Conservation (phyloP, 2,113 vertebrate genomes). For the Hoplias malabaricus region DNA sequence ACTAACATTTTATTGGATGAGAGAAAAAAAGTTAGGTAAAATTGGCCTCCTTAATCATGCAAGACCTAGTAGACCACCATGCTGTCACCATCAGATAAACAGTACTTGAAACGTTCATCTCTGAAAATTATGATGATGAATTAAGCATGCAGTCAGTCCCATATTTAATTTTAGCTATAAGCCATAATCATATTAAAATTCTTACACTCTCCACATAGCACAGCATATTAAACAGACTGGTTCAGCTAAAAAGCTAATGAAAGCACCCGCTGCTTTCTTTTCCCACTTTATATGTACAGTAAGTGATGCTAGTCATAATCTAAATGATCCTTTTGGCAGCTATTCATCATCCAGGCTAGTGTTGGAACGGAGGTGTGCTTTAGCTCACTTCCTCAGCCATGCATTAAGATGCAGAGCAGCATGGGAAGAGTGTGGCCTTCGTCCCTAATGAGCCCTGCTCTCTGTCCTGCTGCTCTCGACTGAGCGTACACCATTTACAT, state of each 20-base stretch:
- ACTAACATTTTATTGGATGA: too few species aligned
- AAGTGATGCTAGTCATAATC: not conserved
- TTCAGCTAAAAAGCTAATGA: not conserved
- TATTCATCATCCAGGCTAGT: not conserved
- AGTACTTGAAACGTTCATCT: not conserved
- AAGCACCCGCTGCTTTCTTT: not conserved
- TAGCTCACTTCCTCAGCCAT: not conserved
- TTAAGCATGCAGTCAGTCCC: too few species aligned
- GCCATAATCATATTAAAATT: too few species aligned
- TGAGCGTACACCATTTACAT: slow-evolving; percentile 51
- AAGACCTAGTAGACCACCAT: not conserved
- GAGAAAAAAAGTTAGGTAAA: too few species aligned
- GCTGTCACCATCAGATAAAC: too few species aligned
- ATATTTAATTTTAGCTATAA: too few species aligned
- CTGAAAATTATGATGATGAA: too few species aligned
- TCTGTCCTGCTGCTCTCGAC: slow-evolving; percentile 30
- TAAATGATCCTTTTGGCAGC: not conserved
- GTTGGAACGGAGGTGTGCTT: not conserved
- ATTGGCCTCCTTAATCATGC: too few species aligned
- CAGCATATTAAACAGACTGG: too few species aligned
- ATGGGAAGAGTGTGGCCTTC: slow-evolving; percentile 30
- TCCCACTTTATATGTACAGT: not conserved
- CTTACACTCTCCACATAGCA: not conserved
- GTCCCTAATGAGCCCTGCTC: slow-evolving; percentile 66
- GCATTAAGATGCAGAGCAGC: slow-evolving; percentile 62